Evolutionary conservation across 2,888 invertebrate species (phyloP), one percentile per base, ranked within the genome.

Genomic region (Microctonus brassicae): DNA sequence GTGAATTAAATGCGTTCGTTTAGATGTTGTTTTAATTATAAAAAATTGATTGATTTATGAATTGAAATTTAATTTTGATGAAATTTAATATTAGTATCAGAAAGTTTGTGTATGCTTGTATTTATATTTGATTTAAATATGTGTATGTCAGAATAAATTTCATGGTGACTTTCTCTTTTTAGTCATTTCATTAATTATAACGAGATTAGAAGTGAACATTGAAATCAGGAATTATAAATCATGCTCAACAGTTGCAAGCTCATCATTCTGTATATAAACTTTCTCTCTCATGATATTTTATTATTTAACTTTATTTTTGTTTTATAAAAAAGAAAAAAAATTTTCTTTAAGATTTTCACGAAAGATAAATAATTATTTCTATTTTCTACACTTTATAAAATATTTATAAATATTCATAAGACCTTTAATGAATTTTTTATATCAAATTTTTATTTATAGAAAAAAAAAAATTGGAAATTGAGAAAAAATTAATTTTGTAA

Each of bases 121-220:
- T 9, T n/a, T 5, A 24, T 10, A 26, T 55, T 1, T 9, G 13
- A 55, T 24, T 24, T 24, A 24, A 11, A 10, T 11, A 24, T 55
- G 26, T 11, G 5, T n/a, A 9, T 55, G 55, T 26, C n/a, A 10
- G 24, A 58, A 60, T 29, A 57, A 66, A 58, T 63, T 55, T 63
- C 39, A 36, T 36, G 47, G 22, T 33, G 69, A 61, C 69, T 69
- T 69, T 69, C 69, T 62, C 63, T 53, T 55, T 62, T 69, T 55
- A 69, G 69, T 63, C 55, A 39, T 69, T 69, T 69, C 62, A 69
- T 69, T 63, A 69, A 69, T 69, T 69, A 69, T 63, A 62, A 69
- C 55, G 63, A 63, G 69, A 69, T 69, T 69, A 69, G 69, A 62
- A 63, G 26, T 63, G 53, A 69, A 36, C 53, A 61, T 69, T 53